Base-by-base conservation (phyloP, 2,797 vertebrate species). In the Lepidocolaptes lacrymiger region DNA sequence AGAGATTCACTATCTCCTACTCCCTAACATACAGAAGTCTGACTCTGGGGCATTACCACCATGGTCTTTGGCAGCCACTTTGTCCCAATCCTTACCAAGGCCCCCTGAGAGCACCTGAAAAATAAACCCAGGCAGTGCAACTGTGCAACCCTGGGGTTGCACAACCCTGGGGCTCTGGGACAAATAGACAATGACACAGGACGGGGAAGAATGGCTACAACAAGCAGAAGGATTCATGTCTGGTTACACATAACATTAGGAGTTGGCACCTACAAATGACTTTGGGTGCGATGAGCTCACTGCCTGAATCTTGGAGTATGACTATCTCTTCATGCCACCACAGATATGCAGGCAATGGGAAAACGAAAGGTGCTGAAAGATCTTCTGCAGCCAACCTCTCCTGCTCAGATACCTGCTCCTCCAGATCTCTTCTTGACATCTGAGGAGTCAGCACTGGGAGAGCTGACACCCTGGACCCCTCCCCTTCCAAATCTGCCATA, bases 161-260 rank as follows among this genome's bases (percentile, higher is more conserved):
- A n/a, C 36, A 87, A 37, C 6, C 1, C 3, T 17, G 12, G n/a
- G 46, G 30, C 54, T 69, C 21, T 52, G 34, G 39, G 55, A 76
- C 30, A 68, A 59, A 66, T 0, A 5, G 41, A 63, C 56, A 54
- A 36, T 12, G 66, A 54, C 36, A 69, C 0, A 2, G 27, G 67
- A 84, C 51, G 12, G 46, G 32, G 32, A 81, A 61, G 37, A 71
- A 16, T 1, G 41, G n/a, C 51, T 51, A 59, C 24, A 89, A n/a
- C 9, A 64, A 64, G 58, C 0, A 0, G 14, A 81, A 86, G 44
- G n/a, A 78, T 66, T 88, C 58, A 48, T 48, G 34, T 46, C 9
- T 88, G 36, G 43, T 46, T 56, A 61, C 8, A 56, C n/a, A 48
- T 55, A 77, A 61, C 26, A 43, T 39, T 39, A 76, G 51, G 46